Percentiles rank a stretch among this genome's conserved stretches.
Conservation (phyloP, 2,888 invertebrate genomes). For the Glaucopsyche alexis region DNA sequence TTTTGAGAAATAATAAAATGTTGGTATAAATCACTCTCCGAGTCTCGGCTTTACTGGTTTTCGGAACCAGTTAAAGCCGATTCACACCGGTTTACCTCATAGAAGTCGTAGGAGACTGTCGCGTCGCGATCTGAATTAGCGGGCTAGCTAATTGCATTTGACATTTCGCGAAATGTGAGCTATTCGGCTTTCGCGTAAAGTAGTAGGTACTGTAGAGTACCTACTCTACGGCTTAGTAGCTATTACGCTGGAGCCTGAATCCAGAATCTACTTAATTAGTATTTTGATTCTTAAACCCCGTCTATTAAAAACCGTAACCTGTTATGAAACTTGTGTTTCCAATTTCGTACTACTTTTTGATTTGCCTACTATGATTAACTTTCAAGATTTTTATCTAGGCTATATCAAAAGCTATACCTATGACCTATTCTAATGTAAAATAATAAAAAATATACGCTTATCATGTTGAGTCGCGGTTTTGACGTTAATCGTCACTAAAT, state of each 20-base stretch:
- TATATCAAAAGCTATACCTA: too few relatives aligned
- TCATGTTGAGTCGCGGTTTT: not conserved
- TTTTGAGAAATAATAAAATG: conserved; percentile 7
- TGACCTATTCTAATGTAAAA: too few relatives aligned
- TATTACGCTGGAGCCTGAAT: too few relatives aligned
- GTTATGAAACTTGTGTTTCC: too few relatives aligned
- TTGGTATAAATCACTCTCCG: not conserved
- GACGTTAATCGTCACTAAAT: too few relatives aligned
- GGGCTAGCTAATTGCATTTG: not conserved
- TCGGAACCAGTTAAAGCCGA: not conserved
- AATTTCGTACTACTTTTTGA: too few relatives aligned
- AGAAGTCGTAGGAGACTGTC: not conserved
- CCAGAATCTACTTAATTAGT: too few relatives aligned
- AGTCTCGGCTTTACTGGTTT: not conserved
- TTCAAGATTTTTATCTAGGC: too few relatives aligned
- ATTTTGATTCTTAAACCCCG: too few relatives aligned
- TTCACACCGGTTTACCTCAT: not conserved
- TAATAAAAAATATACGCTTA: not conserved
- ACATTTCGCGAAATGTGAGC: conserved; percentile 19
- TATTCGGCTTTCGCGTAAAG: not conserved
- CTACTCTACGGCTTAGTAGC: not conserved
- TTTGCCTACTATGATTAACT: too few relatives aligned
- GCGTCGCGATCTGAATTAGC: conserved; percentile 1
- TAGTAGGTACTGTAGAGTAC: not conserved
- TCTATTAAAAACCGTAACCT: too few relatives aligned